phyloP scores from a whole-genome alignment of 2,797 vertebrate species.

The Sebastes hubbsi region DNA sequence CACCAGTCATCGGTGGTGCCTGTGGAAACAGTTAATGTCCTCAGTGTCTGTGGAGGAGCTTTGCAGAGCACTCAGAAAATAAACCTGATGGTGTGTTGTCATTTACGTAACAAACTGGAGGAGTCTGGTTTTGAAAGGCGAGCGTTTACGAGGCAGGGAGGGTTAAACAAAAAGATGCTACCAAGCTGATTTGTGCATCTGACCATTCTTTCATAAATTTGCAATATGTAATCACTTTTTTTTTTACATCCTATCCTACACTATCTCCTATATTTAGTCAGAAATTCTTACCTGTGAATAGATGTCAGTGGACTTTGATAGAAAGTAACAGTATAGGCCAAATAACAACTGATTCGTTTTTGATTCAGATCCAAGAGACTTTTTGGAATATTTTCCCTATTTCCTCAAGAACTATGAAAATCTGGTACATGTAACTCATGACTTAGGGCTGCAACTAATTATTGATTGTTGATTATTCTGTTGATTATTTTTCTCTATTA shows the following conservation, averaged over 20 bases:
- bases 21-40: not conserved
- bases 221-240: not conserved
- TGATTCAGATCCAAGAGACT: too few species aligned
- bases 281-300: too few species aligned
- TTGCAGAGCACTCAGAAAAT: not conserved
- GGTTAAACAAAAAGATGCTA: accelerated
- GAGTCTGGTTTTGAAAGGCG: not conserved
- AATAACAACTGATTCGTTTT: too few species aligned
- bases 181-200: not conserved
- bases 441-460: too few species aligned
- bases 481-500: too few species aligned
- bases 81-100: not conserved
- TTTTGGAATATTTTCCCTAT: too few species aligned
- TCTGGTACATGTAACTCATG: too few species aligned
- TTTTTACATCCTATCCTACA: not conserved
- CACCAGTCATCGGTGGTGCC: not conserved
- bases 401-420: too few species aligned
- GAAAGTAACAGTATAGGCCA: too few species aligned
- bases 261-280: not conserved
- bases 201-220: not conserved
- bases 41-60: not conserved
- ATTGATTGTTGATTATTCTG: too few species aligned
- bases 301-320: too few species aligned
- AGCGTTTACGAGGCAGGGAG: not conserved
- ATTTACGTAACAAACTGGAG: not conserved